phyloP scores from a whole-genome alignment of 2,797 vertebrate genomes.

The Nothura maculosa region DNA sequence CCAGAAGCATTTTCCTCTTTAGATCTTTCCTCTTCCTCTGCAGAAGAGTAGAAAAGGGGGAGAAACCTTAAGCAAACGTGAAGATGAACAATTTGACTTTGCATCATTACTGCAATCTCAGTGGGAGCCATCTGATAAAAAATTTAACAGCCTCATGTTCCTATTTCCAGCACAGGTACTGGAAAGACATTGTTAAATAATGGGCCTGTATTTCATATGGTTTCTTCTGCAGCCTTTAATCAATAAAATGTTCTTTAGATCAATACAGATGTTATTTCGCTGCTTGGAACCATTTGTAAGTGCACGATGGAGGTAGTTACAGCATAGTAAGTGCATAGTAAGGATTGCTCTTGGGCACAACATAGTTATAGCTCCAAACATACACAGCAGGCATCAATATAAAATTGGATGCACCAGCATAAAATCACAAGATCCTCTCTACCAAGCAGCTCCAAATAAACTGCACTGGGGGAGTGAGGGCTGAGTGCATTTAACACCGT shows the following conservation, averaged over 20 bases:
- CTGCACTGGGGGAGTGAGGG: slow-evolving; percentile 26
- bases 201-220: slow-evolving; percentile 58
- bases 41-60: neutral
- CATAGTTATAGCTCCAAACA: neutral
- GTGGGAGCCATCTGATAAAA: slow-evolving; percentile 35
- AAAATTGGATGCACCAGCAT: slow-evolving; percentile 29
- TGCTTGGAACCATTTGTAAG: slow-evolving; percentile 73
- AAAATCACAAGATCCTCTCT: slow-evolving; percentile 37
- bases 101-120: neutral
- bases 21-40: neutral
- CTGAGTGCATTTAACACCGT: neutral
- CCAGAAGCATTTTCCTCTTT: neutral
- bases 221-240: slow-evolving; percentile 73
- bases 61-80: neutral
- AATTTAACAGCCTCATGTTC: slow-evolving; percentile 31
- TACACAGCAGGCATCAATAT: slow-evolving; percentile 3
- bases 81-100: neutral
- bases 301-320: neutral
- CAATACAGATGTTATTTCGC: slow-evolving; percentile 77
- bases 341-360: neutral
- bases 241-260: slow-evolving; percentile 79
- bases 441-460: slow-evolving; percentile 36
- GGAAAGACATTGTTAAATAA: slow-evolving; percentile 70
- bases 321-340: neutral
- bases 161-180: slow-evolving; percentile 36